phyloP scores from a whole-genome alignment of 2,888 invertebrate genomes.

The Drosophila trichaetosa region DNA sequence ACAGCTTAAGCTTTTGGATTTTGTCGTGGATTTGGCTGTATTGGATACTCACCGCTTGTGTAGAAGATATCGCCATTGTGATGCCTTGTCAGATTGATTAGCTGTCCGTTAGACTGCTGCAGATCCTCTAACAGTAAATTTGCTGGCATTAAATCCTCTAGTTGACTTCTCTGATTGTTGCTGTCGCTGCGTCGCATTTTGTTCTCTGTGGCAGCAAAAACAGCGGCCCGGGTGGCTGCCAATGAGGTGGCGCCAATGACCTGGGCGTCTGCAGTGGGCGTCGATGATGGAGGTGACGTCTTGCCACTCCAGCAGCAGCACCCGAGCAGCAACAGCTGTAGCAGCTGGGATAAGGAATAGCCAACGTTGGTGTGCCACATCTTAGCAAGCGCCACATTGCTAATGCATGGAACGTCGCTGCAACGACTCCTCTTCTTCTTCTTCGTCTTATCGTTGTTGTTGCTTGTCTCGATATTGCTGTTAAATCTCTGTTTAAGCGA shows the following conservation, averaged over 20 bases:
- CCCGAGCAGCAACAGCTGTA: slow-evolving; percentile 48
- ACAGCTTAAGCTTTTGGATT: slow-evolving; percentile 25
- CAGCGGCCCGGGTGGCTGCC: slow-evolving; percentile 63
- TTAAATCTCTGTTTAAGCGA: slow-evolving; percentile 20
- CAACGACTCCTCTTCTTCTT: slow-evolving; percentile 23
- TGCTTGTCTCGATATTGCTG: slow-evolving; percentile 10
- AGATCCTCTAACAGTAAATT: slow-evolving; percentile 82
- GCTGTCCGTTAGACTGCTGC: slow-evolving; percentile 76
- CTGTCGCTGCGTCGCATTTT: slow-evolving; percentile 25
- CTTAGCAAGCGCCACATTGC: slow-evolving; percentile 73
- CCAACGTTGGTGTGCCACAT: slow-evolving; percentile 67
- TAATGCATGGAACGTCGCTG: slow-evolving; percentile 45
- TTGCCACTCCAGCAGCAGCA: slow-evolving; percentile 41
- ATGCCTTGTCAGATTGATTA: slow-evolving; percentile 85
- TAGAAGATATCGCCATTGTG: slow-evolving; percentile 85
- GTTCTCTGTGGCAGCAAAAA: slow-evolving; percentile 42
- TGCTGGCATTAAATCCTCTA: slow-evolving; percentile 66
- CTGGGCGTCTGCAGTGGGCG: slow-evolving; percentile 51
- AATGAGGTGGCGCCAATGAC: slow-evolving; percentile 69
- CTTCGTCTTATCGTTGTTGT: slow-evolving; percentile 8
- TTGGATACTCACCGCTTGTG: slow-evolving; percentile 82
- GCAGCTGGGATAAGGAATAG: slow-evolving; percentile 48
- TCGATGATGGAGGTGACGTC: slow-evolving; percentile 24
- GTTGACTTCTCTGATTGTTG: slow-evolving; percentile 51
- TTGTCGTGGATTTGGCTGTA: slow-evolving; percentile 9